Evolutionary conservation across 1,140 invertebrate genomes (phyloP).

Genomic region (Diplogasteroides magnus): DNA sequence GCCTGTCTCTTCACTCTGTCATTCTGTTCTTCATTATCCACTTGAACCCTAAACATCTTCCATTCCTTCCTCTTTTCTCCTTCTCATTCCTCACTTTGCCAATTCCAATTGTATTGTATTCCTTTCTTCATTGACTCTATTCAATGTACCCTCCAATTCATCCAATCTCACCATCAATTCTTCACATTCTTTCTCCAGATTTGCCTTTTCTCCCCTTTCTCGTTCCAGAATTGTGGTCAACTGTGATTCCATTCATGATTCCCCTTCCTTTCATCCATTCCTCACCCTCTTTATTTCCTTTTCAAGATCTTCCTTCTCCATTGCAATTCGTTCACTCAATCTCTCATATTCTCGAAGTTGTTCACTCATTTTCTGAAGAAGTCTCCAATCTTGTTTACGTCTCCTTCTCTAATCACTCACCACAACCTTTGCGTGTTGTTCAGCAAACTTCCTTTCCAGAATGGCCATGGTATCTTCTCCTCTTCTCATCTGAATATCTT

Average conservation of each 20-base stretch:
- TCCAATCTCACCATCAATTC: not conserved
- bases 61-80: too few species aligned
- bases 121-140: not conserved
- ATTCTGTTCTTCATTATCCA: not conserved
- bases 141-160: not conserved
- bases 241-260: too few species aligned
- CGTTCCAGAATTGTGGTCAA: not conserved
- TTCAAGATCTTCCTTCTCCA: slow-evolving; percentile 33
- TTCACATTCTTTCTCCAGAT: not conserved
- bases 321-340: slow-evolving; percentile 36
- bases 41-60: too few species aligned
- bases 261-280: too few species aligned
- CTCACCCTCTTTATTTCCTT: slow-evolving; percentile 26
- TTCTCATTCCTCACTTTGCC: not conserved
- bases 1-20: slow-evolving; percentile 11
- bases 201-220: not conserved
- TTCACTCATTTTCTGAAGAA: slow-evolving; percentile 38
- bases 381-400: not conserved
- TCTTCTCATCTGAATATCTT: not conserved
- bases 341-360: slow-evolving; percentile 38
- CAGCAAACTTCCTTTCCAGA: slow-evolving; percentile 48
- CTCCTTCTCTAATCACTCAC: slow-evolving; percentile 12
- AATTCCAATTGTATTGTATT: not conserved
- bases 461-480: slow-evolving; percentile 38
- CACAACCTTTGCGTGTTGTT: slow-evolving; percentile 49